Conservation (phyloP, 2,113 vertebrate species). For the Clarias magur region DNA sequence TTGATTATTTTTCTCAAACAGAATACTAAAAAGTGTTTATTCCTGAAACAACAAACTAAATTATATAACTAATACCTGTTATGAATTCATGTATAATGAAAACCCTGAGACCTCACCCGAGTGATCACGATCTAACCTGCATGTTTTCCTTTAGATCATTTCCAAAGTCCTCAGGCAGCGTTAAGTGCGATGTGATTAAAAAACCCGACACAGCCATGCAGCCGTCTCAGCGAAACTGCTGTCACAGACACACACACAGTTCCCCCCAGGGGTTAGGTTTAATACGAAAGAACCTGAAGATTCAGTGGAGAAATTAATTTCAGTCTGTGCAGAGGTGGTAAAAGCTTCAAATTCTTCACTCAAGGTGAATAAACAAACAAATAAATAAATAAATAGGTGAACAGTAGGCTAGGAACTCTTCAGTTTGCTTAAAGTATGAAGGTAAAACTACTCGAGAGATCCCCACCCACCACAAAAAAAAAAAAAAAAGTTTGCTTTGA, state of each 20-base stretch:
- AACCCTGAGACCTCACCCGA: neutral
- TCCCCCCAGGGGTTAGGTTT: neutral
- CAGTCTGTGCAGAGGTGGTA: neutral
- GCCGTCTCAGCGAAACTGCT: conserved; percentile 6
- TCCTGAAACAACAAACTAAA: neutral
- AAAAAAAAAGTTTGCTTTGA: neutral
- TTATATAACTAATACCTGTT: neutral
- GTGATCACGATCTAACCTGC: neutral
- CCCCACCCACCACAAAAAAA: too few relatives aligned
- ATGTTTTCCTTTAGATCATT: conserved; percentile 2
- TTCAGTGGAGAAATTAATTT: conserved; percentile 3
- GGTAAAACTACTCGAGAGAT: neutral
- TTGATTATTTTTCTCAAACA: neutral
- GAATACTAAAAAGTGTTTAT: neutral
- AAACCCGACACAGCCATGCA: neutral
- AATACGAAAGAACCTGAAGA: neutral
- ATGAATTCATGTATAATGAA: neutral
- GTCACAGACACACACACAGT: neutral
- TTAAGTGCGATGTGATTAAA: conserved; percentile 23
- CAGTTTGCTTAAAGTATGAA: neutral
- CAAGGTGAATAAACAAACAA: neutral
- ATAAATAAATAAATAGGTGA: neutral
- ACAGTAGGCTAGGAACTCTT: neutral
- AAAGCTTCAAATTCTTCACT: neutral
- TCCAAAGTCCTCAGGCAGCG: neutral